These are phyloP conservation scores for Belgica antarctica DNA, from an alignment of 2,888 invertebrate species.

Conservation along the genomic window DNA sequence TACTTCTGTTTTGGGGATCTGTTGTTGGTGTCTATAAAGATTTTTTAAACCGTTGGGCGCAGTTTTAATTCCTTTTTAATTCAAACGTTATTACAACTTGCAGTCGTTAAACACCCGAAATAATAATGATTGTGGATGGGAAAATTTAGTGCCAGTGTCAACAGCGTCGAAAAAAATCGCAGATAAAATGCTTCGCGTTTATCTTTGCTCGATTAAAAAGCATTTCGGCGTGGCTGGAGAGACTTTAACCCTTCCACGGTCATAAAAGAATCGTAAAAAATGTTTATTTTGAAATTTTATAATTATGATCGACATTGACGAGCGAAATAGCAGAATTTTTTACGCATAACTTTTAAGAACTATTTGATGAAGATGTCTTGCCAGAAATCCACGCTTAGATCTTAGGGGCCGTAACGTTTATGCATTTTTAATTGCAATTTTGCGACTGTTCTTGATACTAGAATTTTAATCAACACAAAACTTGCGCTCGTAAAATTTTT, in stretches of 20 bases:
- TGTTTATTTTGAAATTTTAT: conserved; percentile 7
- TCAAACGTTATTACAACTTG: conserved; percentile 18
- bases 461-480: conserved; percentile 38
- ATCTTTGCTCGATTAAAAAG: conserved; percentile 30
- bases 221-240: background rate
- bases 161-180: background rate
- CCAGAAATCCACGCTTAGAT: background rate
- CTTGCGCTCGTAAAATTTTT: conserved; percentile 17
- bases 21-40: conserved; percentile 5
- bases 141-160: conserved; percentile 19
- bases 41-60: conserved; percentile 19
- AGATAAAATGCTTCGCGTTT: conserved; percentile 23
- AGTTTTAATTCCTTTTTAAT: conserved; percentile 39
- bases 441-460: conserved; percentile 31
- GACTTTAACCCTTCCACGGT: conserved; percentile 35
- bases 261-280: conserved; percentile 36
- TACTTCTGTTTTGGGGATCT: conserved; percentile 14
- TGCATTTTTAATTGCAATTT: conserved; percentile 43
- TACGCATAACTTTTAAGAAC: conserved; percentile 30
- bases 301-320: conserved; percentile 6
- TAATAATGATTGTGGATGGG: conserved; percentile 25
- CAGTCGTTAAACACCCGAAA: conserved; percentile 32
- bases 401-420: conserved; percentile 2
- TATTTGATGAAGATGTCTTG: conserved; percentile 40
- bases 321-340: background rate